Base-by-base conservation (phyloP, 2,113 vertebrate genomes). In the Zosterops hypoxanthus region DNA sequence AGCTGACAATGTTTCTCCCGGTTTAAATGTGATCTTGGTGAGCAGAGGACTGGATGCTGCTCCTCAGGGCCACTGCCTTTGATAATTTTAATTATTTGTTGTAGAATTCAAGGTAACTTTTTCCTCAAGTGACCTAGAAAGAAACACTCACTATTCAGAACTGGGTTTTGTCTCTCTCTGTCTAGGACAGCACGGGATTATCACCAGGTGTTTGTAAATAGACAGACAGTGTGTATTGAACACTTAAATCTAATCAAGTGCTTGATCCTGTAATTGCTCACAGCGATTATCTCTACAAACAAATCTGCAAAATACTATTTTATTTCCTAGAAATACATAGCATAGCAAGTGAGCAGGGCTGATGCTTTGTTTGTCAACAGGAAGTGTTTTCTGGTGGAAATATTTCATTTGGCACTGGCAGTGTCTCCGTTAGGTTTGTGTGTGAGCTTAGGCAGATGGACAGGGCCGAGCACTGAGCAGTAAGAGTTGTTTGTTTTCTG, bases 391-490 rank as follows among this genome's bases (percentile, higher is more conserved):
- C 42, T 68, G 18, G 8, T 39, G 34, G 31, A 24, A 63, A 4
- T 33, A 14, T 8, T 78, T 63, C 4, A 20, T 59, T 75, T 61
- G 49, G 52, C 59, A 5, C 19, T 47, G 47, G 39, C 4, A 2
- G 15, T 50, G 41, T 26, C n/a, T 88, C 5, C 0, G 12, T 36
- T 63, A 5, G 34, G 9, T 60, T 69, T 29, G 44, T 50, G 28
- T 29, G 25, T 75, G 53, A 42, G 20, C 23, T 60, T 5, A 8
- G 39, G 42, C 53, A 13, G 26, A 12, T 36, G 65, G 39, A 29
- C 14, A 53, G 60, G 47, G 23, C 3, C 0, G 1, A 7, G 41
- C 29, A 6, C 1, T 25, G 50, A 52, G 7, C 5, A 46, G 20
- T 10, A 5, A 13, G 65, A 55, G 39, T 5, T 19, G 14, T 28